These are phyloP conservation scores for Plebejus melissa DNA, from an alignment of 2,888 invertebrate genomes.

Conservation along the genomic window DNA sequence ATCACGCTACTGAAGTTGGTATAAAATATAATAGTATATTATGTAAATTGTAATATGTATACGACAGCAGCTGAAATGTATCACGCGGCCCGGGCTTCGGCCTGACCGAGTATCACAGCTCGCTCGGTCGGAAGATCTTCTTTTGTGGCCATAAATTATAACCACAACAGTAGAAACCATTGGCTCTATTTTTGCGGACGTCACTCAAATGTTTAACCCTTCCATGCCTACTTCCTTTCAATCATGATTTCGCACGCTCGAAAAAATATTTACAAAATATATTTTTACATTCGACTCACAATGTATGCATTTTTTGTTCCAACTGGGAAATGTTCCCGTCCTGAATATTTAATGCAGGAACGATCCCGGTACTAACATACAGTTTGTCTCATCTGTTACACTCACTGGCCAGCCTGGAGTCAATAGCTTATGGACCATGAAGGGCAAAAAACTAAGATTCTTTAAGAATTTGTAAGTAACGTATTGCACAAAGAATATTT, in stretches of 20 bases:
- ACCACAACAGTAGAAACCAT: too few relatives aligned
- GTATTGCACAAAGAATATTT: not conserved
- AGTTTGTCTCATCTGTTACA: conserved; percentile 4
- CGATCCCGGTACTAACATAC: conserved; percentile 9
- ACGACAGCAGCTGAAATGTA: too few relatives aligned
- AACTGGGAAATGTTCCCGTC: not conserved
- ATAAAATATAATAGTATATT: too few relatives aligned
- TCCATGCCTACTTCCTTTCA: not conserved
- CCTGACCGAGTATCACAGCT: too few relatives aligned
- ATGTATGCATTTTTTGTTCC: conserved; percentile 13
- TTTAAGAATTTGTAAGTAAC: not conserved
- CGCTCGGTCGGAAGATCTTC: too few relatives aligned
- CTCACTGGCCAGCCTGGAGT: not conserved
- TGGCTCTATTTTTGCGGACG: too few relatives aligned
- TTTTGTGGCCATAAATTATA: too few relatives aligned
- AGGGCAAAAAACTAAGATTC: not conserved
- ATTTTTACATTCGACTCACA: not conserved
- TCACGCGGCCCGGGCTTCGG: too few relatives aligned
- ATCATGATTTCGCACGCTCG: not conserved
- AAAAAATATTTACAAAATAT: conserved; percentile 3
- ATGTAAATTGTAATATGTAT: too few relatives aligned
- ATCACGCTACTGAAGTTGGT: too few relatives aligned
- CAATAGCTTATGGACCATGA: not conserved
- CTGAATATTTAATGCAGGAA: conserved; percentile 12
- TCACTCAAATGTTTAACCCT: not conserved